Percentiles rank a stretch among this genome's conserved stretches.
Conservation (phyloP, 2,113 vertebrate genomes). For the Saccopteryx bilineata region DNA sequence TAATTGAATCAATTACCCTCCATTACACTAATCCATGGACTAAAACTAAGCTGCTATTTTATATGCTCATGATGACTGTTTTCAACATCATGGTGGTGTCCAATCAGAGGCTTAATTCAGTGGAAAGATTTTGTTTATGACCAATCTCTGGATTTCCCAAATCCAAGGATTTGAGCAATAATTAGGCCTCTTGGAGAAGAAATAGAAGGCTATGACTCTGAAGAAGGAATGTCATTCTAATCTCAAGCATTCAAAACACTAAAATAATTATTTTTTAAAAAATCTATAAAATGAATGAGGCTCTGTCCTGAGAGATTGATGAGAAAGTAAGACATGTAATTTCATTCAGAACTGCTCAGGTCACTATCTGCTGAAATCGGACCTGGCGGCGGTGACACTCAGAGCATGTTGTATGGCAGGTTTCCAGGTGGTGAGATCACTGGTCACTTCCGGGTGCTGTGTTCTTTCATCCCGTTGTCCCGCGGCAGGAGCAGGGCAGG, state of each 20-base stretch:
- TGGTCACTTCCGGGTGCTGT: constrained; percentile 69
- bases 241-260: neutral
- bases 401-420: neutral
- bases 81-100: neutral
- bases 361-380: constrained; percentile 73
- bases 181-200: neutral
- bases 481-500: constrained; percentile 45
- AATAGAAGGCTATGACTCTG: neutral
- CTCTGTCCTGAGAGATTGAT: constrained; percentile 62
- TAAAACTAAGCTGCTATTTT: neutral
- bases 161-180: neutral
- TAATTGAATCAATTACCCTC: constrained; percentile 38
- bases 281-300: constrained; percentile 54
- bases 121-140: neutral
- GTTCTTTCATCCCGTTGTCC: constrained; percentile 72
- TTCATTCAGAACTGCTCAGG: constrained; percentile 56
- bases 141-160: neutral
- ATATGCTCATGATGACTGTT: neutral
- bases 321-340: constrained; percentile 33
- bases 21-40: neutral
- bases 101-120: neutral
- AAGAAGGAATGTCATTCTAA: neutral
- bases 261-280: constrained; percentile 59
- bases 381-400: constrained; percentile 60
- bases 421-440: constrained; percentile 69